phyloP scores from a whole-genome alignment of 2,113 vertebrate genomes.

The Otolemur garnettii region DNA sequence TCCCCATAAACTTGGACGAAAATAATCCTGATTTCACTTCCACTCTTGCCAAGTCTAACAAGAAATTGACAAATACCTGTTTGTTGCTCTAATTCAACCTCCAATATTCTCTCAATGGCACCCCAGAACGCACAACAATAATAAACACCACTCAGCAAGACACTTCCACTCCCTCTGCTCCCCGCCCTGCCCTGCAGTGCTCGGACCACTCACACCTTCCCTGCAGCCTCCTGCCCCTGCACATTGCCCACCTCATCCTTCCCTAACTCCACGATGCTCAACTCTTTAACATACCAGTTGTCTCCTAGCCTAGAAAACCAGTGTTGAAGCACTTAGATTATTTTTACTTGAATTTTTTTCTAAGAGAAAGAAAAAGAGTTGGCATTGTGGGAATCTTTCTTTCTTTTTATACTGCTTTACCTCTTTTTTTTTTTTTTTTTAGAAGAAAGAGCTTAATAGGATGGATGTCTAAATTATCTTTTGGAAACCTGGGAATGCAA shows the following conservation, averaged over 20 bases:
- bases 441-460: conserved; percentile 39
- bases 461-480: conserved; percentile 72
- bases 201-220: conserved; percentile 75
- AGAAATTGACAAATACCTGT: no score
- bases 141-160: no score
- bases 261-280: conserved; percentile 75
- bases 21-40: no score
- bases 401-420: conserved; percentile 19
- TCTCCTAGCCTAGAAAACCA: conserved; percentile 81
- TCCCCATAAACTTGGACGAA: no score
- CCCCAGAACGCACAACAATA: no score
- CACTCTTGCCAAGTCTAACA: no score
- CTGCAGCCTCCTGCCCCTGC: conserved; percentile 64
- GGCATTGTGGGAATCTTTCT: conserved; percentile 69
- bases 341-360: conserved; percentile 68
- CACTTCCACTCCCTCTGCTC: conserved; percentile 66
- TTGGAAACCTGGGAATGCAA: not conserved
- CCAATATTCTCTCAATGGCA: no score
- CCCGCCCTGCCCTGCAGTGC: conserved; percentile 76
- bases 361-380: conserved; percentile 67
- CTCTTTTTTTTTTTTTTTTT: not conserved
- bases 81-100: no score
- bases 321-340: conserved; percentile 89
- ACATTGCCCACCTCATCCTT: not conserved
- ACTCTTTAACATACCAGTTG: conserved; percentile 82